A percentile compares a stretch with the other conserved stretches of the same genome.
phyloP scores from a whole-genome alignment of 2,797 vertebrate genomes.

The Sarcoramphus papa region DNA sequence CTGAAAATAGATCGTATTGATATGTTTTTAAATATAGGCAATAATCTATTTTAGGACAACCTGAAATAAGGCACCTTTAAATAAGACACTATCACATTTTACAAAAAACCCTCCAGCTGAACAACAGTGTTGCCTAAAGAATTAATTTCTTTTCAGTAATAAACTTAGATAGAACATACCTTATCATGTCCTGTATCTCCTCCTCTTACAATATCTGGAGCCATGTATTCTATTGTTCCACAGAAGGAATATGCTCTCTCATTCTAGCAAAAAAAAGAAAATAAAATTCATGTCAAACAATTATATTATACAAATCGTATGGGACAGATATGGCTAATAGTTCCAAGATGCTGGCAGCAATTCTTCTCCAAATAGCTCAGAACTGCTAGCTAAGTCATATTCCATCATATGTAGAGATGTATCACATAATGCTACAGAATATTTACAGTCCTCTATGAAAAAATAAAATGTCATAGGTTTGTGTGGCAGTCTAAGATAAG shows the following conservation, averaged over 20 bases:
- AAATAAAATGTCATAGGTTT: slow-evolving; percentile 1
- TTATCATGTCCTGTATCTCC: slow-evolving; percentile 95
- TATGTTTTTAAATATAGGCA: not conserved
- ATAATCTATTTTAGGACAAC: not conserved
- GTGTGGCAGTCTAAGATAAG: slow-evolving; percentile 4
- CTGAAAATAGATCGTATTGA: not conserved
- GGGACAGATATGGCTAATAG: slow-evolving; percentile 28
- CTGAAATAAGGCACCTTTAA: not conserved
- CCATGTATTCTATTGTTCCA: slow-evolving; percentile 99
- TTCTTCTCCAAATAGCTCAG: slow-evolving; percentile 59
- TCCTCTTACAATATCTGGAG: slow-evolving; percentile 95
- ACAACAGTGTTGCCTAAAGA: not conserved
- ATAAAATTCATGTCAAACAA: not conserved
- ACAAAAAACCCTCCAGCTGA: not conserved
- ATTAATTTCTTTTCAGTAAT: not conserved
- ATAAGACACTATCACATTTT: not conserved
- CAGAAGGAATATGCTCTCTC: slow-evolving; percentile 96
- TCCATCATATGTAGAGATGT: not conserved
- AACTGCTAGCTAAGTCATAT: slow-evolving; percentile 44
- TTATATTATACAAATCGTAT: not conserved
- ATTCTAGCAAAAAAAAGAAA: slow-evolving; percentile 71
- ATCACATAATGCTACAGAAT: not conserved
- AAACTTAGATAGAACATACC: slow-evolving; percentile 71
- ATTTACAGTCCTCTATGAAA: not conserved
- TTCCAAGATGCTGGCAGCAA: slow-evolving; percentile 34